Evolutionary conservation across 2,888 invertebrate species (phyloP), one percentile per base, ranked within the genome.

Genomic region (Lathronympha strigana): DNA sequence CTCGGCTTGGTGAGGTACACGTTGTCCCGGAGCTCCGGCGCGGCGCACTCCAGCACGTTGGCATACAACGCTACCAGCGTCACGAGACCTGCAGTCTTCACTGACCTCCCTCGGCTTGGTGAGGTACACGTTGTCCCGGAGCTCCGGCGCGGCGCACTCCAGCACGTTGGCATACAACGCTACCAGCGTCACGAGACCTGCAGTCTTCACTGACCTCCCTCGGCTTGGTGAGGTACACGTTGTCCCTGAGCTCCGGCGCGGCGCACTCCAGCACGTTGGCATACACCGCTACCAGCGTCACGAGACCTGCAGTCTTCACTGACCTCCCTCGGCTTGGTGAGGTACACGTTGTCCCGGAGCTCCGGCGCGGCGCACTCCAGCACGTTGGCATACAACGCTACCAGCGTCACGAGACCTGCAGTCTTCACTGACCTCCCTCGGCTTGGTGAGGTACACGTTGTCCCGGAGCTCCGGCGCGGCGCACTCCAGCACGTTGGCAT

Each of bases 361-460:
- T 76, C 76, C 0, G 78, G 72, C 40, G 78, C 72, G 78, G 83
- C 81, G 73, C 80, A 80, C 53, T 74, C 69, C 40, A 89, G 25
- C 23, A 87, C 80, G 55, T 83, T 67, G 54, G 88, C 87, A 77
- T 88, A 89, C 0, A 90, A n/a, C n/a, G n/a, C n/a, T n/a, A n/a
- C n/a, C n/a, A n/a, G n/a, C n/a, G n/a, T n/a, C n/a, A n/a, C n/a
- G n/a, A n/a, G n/a, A n/a, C n/a, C n/a, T n/a, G n/a, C n/a, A n/a
- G n/a, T n/a, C n/a, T n/a, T n/a, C n/a, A n/a, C n/a, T n/a, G n/a
- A n/a, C n/a, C n/a, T n/a, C n/a, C n/a, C n/a, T n/a, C n/a, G n/a
- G n/a, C n/a, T n/a, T n/a, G n/a, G n/a, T n/a, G n/a, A n/a, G n/a
- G n/a, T n/a, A n/a, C n/a, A n/a, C n/a, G n/a, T n/a, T n/a, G n/a